phyloP scores from a whole-genome alignment of 2,888 invertebrate species.

The Drosophila siamana region DNA sequence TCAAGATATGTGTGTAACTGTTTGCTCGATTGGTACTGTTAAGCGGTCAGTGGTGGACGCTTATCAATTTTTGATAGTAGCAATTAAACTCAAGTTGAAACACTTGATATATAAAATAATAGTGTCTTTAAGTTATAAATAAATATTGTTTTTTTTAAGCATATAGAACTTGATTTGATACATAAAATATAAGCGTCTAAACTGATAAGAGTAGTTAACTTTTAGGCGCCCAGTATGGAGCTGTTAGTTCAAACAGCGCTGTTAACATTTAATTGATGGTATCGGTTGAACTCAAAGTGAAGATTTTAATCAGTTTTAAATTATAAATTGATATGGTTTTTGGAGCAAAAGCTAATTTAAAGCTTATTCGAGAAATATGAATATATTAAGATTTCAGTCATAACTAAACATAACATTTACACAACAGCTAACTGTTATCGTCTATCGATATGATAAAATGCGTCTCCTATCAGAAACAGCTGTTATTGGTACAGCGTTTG shows the following conservation, averaged over 20 bases:
- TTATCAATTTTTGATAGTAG: neutral
- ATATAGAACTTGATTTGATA: too few species aligned
- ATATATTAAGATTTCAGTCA: too few species aligned
- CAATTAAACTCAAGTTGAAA: neutral
- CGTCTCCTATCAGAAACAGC: neutral
- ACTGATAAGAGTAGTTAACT: neutral
- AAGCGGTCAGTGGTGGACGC: neutral
- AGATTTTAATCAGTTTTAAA: too few species aligned
- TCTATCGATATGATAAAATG: neutral
- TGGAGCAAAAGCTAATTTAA: too few species aligned
- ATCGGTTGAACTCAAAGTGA: too few species aligned
- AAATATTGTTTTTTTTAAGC: neutral
- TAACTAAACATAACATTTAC: neutral
- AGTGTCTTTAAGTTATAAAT: too few species aligned
- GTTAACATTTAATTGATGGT: too few species aligned
- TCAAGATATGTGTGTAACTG: neutral
- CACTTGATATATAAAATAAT: neutral
- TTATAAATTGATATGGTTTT: neutral
- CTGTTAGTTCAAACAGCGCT: too few species aligned
- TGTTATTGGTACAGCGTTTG: neutral
- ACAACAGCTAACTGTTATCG: neutral
- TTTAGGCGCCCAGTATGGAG: neutral
- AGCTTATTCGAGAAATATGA: too few species aligned
- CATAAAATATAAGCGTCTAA: too few species aligned
- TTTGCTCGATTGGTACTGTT: conserved; percentile 12